Evolutionary conservation across 2,888 invertebrate species (phyloP).

Genomic region (Philhelius pedissequus): DNA sequence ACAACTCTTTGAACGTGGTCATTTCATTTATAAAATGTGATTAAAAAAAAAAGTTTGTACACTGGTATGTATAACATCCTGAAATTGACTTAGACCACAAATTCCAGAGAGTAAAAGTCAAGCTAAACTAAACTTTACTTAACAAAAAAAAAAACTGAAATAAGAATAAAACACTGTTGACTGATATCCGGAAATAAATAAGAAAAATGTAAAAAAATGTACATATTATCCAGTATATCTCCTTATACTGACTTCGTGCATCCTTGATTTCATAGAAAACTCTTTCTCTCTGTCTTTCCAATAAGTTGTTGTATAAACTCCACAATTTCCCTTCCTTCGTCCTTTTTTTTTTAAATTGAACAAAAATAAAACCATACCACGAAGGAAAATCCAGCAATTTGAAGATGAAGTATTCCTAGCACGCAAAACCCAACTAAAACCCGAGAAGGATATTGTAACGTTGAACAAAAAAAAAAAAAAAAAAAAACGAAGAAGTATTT

Average conservation of each 20-base stretch:
- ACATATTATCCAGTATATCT: not conserved
- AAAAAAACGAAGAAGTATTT: conserved; percentile 12
- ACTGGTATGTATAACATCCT: not conserved
- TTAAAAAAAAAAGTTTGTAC: too few species aligned
- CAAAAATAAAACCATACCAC: not conserved
- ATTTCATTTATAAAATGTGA: not conserved
- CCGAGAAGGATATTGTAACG: conserved; percentile 20
- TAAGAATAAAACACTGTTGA: conserved; percentile 7
- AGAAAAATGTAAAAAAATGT: not conserved
- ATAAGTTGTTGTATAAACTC: conserved; percentile 15
- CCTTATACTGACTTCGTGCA: conserved; percentile 20
- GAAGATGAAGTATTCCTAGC: conserved; percentile 48
- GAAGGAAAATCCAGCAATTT: conserved; percentile 18
- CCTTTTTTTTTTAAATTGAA: not conserved
- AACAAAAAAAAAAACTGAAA: not conserved
- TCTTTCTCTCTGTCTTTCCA: conserved; percentile 1
- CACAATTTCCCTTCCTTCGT: conserved; percentile 9
- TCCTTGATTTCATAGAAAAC: conserved; percentile 19
- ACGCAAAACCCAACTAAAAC: conserved; percentile 36
- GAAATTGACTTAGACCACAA: conserved; percentile 30
- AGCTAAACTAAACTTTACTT: not conserved
- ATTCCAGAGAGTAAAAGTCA: conserved; percentile 14
- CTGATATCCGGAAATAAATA: conserved; percentile 40
- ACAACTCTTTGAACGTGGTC: conserved; percentile 32
- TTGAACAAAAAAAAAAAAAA: not conserved